phyloP scores from a whole-genome alignment of 1,140 invertebrate species.

The Vollenhovia emeryi region DNA sequence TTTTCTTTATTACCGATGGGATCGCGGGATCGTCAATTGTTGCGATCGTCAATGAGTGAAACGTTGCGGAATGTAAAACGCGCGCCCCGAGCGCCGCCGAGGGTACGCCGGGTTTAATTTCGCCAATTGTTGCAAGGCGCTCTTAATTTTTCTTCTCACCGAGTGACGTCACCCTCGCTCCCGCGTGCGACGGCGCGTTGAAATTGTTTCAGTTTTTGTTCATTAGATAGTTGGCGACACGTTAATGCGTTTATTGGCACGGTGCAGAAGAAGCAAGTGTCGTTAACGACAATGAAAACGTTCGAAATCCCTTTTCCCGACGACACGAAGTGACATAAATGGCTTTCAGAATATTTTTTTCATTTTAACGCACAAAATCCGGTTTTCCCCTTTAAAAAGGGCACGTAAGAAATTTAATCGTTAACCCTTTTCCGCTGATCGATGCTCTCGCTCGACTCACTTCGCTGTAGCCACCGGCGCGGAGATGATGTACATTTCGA shows the following conservation, averaged over 20 bases:
- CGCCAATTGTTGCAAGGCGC: neutral
- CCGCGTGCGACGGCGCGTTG: neutral
- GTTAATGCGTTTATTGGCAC: neutral
- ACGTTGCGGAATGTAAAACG: conserved; percentile 22
- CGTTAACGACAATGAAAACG: neutral
- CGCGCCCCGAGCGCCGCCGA: neutral
- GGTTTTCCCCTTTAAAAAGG: too few relatives aligned
- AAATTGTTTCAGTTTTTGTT: conserved; percentile 24
- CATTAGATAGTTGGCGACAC: neutral
- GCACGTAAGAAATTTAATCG: too few relatives aligned
- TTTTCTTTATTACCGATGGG: conserved; percentile 8
- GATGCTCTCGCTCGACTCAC: too few relatives aligned
- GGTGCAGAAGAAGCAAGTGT: neutral
- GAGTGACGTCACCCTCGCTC: neutral
- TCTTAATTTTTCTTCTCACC: conserved; percentile 25
- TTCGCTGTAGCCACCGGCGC: too few relatives aligned
- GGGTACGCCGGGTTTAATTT: conserved; percentile 1
- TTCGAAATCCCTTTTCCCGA: neutral
- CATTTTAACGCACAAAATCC: too few relatives aligned
- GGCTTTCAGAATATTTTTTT: neutral
- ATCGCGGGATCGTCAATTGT: conserved; percentile 19
- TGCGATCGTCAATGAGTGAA: conserved; percentile 22
- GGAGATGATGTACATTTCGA: too few relatives aligned
- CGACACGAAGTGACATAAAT: neutral
- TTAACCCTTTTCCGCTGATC: too few relatives aligned